These are phyloP conservation scores for Spodoptera frugiperda DNA, from an alignment of 1,140 invertebrate species.

Conservation along the genomic window DNA sequence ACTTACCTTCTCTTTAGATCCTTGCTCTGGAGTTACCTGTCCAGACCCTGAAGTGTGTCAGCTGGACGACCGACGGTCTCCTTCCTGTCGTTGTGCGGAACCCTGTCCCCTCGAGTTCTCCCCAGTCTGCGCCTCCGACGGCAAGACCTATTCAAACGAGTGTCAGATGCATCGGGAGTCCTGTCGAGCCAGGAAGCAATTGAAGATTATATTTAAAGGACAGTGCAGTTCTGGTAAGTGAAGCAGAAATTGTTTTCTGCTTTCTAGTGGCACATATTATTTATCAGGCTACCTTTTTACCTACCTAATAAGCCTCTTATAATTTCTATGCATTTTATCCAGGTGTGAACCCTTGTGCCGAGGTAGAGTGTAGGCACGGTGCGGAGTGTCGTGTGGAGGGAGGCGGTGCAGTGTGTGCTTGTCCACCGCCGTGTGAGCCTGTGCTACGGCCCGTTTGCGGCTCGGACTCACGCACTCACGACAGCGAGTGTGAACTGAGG, in stretches of 20 bases:
- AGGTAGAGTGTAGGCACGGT: slow-evolving; percentile 90
- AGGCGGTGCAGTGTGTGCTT: slow-evolving; percentile 94
- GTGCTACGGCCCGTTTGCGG: slow-evolving; percentile 95
- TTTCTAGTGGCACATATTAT: no score
- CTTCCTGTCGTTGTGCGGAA: slow-evolving; percentile 93
- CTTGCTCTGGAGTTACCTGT: slow-evolving; percentile 92
- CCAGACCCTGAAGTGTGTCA: slow-evolving; percentile 93
- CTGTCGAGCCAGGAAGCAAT: slow-evolving; percentile 90
- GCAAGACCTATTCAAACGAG: slow-evolving; percentile 95
- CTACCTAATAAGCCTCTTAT: no score
- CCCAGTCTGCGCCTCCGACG: slow-evolving; percentile 94
- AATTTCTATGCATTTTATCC: no score
- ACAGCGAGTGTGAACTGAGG: slow-evolving; percentile 93
- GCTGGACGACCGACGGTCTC: slow-evolving; percentile 91
- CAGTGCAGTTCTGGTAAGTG: slow-evolving; percentile 90
- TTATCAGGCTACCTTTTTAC: no score
- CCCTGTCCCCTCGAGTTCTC: slow-evolving; percentile 92
- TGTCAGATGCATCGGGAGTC: slow-evolving; percentile 92
- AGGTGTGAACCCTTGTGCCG: slow-evolving; percentile 94
- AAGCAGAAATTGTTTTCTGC: no score
- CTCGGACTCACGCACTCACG: slow-evolving; percentile 95
- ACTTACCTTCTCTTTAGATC: slow-evolving; percentile 88
- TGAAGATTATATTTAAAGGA: slow-evolving; percentile 92
- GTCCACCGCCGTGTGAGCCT: slow-evolving; percentile 92
- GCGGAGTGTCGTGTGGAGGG: slow-evolving; percentile 95